Evolutionary conservation across 2,113 vertebrate genomes (phyloP).

Genomic region (Alaudala cheleensis): DNA sequence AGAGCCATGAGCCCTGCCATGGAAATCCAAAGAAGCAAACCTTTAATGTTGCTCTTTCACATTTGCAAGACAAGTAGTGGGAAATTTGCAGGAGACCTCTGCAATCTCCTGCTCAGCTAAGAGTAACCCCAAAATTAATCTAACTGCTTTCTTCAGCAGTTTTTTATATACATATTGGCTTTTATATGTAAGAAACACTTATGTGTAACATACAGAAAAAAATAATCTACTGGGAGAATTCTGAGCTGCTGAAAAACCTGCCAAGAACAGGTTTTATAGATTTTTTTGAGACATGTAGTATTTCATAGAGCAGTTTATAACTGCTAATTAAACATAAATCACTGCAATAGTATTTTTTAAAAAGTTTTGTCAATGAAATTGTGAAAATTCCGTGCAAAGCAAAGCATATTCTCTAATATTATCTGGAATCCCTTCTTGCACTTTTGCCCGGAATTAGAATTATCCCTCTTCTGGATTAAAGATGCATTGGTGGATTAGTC

Average conservation of each 20-base stretch:
- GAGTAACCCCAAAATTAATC: background rate
- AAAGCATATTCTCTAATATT: conserved; percentile 58
- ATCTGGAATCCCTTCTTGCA: conserved; percentile 64
- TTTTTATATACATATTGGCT: too few relatives aligned
- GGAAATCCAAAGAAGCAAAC: background rate
- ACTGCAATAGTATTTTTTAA: background rate
- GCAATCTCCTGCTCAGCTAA: background rate
- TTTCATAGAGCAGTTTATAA: background rate
- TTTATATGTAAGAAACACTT: background rate
- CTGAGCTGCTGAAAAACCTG: background rate
- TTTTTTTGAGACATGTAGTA: background rate
- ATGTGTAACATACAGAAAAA: too few relatives aligned
- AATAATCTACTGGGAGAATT: background rate
- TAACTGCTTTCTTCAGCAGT: background rate
- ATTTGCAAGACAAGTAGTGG: background rate
- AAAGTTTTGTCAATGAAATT: background rate
- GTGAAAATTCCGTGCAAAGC: conserved; percentile 19
- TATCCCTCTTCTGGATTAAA: conserved; percentile 74
- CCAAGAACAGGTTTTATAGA: background rate
- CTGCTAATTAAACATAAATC: background rate
- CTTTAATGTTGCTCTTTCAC: background rate
- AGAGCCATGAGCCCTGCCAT: background rate
- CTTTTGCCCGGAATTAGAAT: conserved; percentile 71
- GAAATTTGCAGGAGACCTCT: background rate
- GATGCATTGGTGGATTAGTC: conserved; percentile 72